A percentile compares a stretch with the other conserved stretches of the same genome.
phyloP scores from a whole-genome alignment of 2,888 invertebrate species.

The Caenorhabditis sinica region DNA sequence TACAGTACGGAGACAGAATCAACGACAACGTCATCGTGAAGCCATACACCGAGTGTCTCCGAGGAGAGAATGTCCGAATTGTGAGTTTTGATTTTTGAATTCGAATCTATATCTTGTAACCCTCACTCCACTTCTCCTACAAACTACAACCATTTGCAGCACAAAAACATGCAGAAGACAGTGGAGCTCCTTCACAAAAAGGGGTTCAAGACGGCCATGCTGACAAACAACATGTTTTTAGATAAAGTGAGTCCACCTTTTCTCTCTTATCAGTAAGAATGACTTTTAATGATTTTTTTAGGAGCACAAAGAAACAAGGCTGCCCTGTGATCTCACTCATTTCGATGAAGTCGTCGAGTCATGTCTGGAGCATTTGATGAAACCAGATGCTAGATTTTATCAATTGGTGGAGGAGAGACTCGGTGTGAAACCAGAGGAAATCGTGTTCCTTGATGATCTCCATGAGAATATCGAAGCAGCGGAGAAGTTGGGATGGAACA shows the following conservation, averaged over 20 bases:
- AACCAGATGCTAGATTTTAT: constrained; percentile 74
- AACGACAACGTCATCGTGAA: constrained; percentile 45
- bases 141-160: constrained; percentile 29
- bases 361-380: constrained; percentile 71
- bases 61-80: constrained; percentile 49
- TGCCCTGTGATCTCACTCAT: constrained; percentile 66
- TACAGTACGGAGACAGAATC: constrained; percentile 53
- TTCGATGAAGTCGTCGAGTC: constrained; percentile 78
- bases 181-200: constrained; percentile 62
- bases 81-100: constrained; percentile 21
- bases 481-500: constrained; percentile 71
- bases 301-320: constrained; percentile 61
- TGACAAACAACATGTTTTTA: constrained; percentile 77
- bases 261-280: constrained; percentile 14
- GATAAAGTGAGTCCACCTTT: constrained; percentile 57
- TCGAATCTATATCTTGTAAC: neutral
- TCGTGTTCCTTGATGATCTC: constrained; percentile 77
- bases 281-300: constrained; percentile 16
- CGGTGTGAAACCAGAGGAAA: constrained; percentile 65
- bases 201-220: constrained; percentile 75
- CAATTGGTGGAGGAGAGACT: constrained; percentile 63
- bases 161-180: constrained; percentile 57
- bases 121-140: no score
- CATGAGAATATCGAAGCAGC: constrained; percentile 75
- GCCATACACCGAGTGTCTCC: constrained; percentile 57